Evolutionary conservation across 1,140 invertebrate species (phyloP), one percentile per base, ranked within the genome.

Genomic region (Conus betulinus): DNA sequence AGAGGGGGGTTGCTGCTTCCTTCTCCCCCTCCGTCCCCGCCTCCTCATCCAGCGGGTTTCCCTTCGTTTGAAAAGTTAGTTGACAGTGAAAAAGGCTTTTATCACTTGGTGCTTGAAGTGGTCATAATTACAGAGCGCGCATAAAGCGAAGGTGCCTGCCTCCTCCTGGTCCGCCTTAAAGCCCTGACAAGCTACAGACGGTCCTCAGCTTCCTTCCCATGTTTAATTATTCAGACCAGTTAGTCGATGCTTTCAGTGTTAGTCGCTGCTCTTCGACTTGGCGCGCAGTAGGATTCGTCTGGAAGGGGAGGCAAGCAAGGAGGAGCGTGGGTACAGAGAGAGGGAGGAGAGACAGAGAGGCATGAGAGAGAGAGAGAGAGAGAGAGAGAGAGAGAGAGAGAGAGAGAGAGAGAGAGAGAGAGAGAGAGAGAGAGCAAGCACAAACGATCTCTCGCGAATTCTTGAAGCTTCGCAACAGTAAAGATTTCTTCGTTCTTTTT

Each of bases 341-440:
- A 71, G 71, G 63, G 74, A 87, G 74, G 82, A n/a, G 76, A 87
- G 76, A 87, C 76, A 87, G 86, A 87, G 78, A 85, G 84, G 63
- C 55, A 85, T 71, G 39, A 39, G 39, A 39, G 39, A 39, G 39
- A 39, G 39, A 39, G 39, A 39, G 39, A 39, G 39, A 39, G 39
- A 39, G 39, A 39, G 39, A 39, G 39, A 39, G 39, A 39, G 39
- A 39, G 39, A 39, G 39, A 39, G 39, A 39, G 39, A n/a, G 39
- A 39, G 39, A 39, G 39, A 39, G 39, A 39, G 39, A 39, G 39
- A 39, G 39, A 39, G 39, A 39, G 39, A 39, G 39, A 39, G 39
- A 39, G 39, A 39, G 39, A 39, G 39, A 39, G 39, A 39, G 39
- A 39, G 39, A 39, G 39, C 0, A 3, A 39, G 39, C 39, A 39